Evolutionary conservation across 2,113 vertebrate genomes (phyloP).

Genomic region (Tachuris rubrigastra): DNA sequence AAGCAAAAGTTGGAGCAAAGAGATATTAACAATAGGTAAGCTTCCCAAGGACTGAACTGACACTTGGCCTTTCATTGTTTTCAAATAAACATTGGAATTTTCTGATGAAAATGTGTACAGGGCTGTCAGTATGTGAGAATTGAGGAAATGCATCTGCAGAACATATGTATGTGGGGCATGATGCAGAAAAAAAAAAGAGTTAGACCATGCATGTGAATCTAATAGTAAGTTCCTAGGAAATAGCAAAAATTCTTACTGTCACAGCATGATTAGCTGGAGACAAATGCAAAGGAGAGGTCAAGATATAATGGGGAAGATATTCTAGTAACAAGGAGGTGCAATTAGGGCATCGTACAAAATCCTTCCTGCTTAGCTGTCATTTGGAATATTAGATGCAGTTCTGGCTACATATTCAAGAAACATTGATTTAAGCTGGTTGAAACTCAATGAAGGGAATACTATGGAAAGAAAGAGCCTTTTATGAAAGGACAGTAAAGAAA

Average conservation of each 20-base stretch:
- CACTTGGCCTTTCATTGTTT: not conserved
- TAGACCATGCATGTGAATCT: not conserved
- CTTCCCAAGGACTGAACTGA: not conserved
- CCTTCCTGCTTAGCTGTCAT: not conserved
- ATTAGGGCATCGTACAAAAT: not conserved
- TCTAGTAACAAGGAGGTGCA: not conserved
- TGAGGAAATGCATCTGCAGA: not conserved
- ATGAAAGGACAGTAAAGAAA: not conserved
- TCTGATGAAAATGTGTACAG: not conserved
- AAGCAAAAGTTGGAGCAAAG: not conserved
- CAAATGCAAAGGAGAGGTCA: not conserved
- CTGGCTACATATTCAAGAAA: not conserved
- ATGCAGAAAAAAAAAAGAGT: not conserved
- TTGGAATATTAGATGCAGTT: not conserved
- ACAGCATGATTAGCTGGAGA: not conserved
- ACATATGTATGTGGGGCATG: not conserved
- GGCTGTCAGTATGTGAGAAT: not conserved
- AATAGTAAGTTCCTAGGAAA: not conserved
- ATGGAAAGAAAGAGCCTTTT: not conserved
- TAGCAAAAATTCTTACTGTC: not conserved
- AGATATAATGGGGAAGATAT: not conserved
- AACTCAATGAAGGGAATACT: not conserved
- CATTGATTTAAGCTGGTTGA: not conserved
- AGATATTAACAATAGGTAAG: not conserved
- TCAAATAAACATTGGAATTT: not conserved